Evolutionary conservation across 2,888 invertebrate genomes (phyloP).

Genomic region (Rapana venosa): DNA sequence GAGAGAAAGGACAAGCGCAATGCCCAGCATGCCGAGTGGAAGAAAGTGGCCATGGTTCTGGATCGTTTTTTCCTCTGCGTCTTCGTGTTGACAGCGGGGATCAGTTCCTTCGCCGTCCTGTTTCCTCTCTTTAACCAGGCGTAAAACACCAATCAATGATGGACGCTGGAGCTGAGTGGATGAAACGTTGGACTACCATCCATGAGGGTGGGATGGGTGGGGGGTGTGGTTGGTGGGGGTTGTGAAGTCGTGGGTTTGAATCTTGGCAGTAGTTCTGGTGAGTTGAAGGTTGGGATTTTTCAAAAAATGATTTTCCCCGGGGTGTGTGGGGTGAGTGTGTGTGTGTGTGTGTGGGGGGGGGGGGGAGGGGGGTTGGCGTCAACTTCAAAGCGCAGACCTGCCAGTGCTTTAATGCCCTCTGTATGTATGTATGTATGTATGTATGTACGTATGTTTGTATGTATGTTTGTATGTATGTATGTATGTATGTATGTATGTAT

Average conservation of each 20-base stretch:
- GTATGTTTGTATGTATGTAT: neutral
- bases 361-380: neutral
- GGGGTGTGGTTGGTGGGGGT: too few relatives aligned
- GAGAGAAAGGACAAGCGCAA: conserved; percentile 20
- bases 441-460: neutral
- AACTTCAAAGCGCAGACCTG: neutral
- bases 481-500: neutral
- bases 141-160: neutral
- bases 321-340: too few relatives aligned
- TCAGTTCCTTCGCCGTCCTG: neutral
- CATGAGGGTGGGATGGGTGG: neutral
- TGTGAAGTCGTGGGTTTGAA: too few relatives aligned
- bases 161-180: neutral
- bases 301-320: too few relatives aligned
- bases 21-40: neutral
- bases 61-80: neutral
- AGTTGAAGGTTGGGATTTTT: too few relatives aligned
- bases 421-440: neutral
- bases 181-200: neutral
- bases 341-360: too few relatives aligned
- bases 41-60: neutral
- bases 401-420: neutral
- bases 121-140: neutral
- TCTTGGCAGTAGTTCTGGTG: too few relatives aligned
- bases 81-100: neutral